Evolutionary conservation across 2,888 invertebrate genomes (phyloP).

Genomic region (Tiphia femorata): DNA sequence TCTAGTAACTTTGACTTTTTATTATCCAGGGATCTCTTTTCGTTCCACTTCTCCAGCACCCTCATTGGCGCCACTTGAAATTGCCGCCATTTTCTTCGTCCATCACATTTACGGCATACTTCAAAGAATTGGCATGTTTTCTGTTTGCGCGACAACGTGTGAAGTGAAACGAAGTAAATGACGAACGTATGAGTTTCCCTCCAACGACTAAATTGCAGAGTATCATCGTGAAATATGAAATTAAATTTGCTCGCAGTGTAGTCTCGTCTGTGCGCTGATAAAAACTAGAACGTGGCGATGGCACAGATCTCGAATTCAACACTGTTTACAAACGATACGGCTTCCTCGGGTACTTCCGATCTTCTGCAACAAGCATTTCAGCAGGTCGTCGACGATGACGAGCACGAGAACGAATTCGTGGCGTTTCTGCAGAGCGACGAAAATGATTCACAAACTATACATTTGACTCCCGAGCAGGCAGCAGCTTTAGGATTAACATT

Average conservation of each 20-base stretch:
- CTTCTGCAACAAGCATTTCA: slow-evolving; percentile 63
- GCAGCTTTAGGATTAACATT: slow-evolving; percentile 64
- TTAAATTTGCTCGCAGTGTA: background rate
- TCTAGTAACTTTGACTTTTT: too few relatives aligned
- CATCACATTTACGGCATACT: background rate
- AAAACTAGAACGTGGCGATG: slow-evolving; percentile 28
- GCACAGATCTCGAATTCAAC: slow-evolving; percentile 52
- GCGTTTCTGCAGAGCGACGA: slow-evolving; percentile 57
- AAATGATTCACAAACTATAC: slow-evolving; percentile 60
- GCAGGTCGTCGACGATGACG: slow-evolving; percentile 59
- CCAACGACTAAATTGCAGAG: background rate
- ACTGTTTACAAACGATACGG: slow-evolving; percentile 59
- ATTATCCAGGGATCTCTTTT: too few relatives aligned
- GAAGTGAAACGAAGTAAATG: background rate
- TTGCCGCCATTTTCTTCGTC: too few relatives aligned
- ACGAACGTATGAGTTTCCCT: background rate
- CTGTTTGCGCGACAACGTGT: background rate
- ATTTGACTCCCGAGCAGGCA: slow-evolving; percentile 64
- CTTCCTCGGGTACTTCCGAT: slow-evolving; percentile 53
- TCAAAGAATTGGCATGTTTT: background rate
- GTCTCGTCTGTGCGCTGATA: background rate
- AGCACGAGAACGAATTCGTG: slow-evolving; percentile 57
- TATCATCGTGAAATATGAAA: background rate
- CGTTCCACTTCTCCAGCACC: too few relatives aligned
- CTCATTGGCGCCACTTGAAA: too few relatives aligned